These are phyloP conservation scores for Harpagoxenus sublaevis DNA, from an alignment of 2,888 invertebrate genomes.

Conservation along the genomic window DNA sequence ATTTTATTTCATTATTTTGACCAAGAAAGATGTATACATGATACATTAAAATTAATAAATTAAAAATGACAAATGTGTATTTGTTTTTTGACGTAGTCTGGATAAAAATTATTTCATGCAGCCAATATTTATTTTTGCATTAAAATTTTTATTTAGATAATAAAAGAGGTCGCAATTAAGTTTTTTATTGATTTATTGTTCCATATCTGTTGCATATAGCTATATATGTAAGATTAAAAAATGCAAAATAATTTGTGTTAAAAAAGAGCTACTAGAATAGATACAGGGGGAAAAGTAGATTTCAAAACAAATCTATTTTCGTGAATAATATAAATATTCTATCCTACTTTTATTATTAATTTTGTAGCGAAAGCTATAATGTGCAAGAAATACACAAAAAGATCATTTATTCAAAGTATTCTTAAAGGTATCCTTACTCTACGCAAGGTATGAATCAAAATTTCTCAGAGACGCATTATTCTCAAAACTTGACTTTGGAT, in stretches of 20 bases:
- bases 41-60: not conserved
- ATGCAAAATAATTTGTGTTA: not conserved
- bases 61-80: not conserved
- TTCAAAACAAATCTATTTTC: not conserved
- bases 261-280: not conserved
- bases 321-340: not conserved
- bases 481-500: not conserved
- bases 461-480: not conserved
- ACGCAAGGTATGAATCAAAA: not conserved
- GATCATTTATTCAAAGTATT: constrained; percentile 20
- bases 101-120: not conserved
- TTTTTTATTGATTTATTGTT: not conserved
- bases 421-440: not conserved
- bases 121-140: not conserved
- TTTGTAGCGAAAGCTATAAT: not conserved
- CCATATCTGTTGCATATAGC: not conserved
- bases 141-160: not conserved
- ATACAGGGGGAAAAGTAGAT: not conserved
- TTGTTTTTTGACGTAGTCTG: not conserved
- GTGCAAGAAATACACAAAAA: not conserved
- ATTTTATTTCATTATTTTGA: not conserved
- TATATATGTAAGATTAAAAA: not conserved
- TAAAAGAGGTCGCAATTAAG: not conserved
- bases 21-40: not conserved
- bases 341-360: not conserved